Evolutionary conservation across 2,113 vertebrate species (phyloP), one percentile per base, ranked within the genome.

Genomic region (Gnathonemus echidnorhynchus): DNA sequence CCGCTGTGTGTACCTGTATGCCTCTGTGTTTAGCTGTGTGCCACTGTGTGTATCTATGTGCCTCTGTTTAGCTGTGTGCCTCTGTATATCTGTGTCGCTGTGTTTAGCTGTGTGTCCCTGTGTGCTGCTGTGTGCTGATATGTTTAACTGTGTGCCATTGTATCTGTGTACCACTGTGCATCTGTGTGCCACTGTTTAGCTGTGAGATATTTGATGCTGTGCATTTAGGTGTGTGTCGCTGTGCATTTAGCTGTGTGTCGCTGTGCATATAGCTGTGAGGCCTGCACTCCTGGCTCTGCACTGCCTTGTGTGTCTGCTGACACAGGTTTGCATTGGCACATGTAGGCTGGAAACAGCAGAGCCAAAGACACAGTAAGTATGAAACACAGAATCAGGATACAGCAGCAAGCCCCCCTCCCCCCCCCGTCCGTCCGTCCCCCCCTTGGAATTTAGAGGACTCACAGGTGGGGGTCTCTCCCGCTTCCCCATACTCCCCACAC

Each of bases 131-230:
- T 31, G 50, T 86, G 50, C 85, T 24, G 45, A 50, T 66, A 2
- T 84, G 50, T 85, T 31, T 80, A 35, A 42, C 88, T 90, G 90
- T 83, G 90, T 70, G 90, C 77, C 90, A 89, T 89, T 90, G 87
- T 91, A 89, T 84, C 19, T 87, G 50, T 52, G 3, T 52, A 17
- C 15, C 50, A 4, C 4, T 52, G 50, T 17, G 13, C 3, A 58
- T 89, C 66, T 91, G 92, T 93, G 92, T 93, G 93, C 92, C 91
- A 91, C 92, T 92, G 56, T 50, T 58, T 87, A 53, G 10, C 45
- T 90, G 48, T 62, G 92, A 50, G 49, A 50, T 13, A 50, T 50
- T 50, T 93, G 89, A 93, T 92, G 4, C 52, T 53, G 52, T 53
- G 52, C 91, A 15, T 50, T 13, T 49, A 56, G 19, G 19, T 8